Percentiles rank a stretch among this genome's conserved stretches.
phyloP scores from a whole-genome alignment of 2,113 vertebrate genomes.

The Nycticryphes semicollaris region DNA sequence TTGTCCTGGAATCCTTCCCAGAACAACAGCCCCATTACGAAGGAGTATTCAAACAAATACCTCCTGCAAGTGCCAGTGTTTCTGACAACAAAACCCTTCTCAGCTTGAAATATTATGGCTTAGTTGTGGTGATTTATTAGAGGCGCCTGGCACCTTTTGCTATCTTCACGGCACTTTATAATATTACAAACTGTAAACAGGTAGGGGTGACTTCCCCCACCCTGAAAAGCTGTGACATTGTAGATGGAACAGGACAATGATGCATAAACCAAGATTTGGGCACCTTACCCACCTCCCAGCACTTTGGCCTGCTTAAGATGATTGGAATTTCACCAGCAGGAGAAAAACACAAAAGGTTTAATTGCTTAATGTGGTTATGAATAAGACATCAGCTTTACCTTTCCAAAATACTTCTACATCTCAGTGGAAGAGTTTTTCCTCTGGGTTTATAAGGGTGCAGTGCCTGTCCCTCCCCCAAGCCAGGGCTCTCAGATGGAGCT shows the following conservation, averaged over 20 bases:
- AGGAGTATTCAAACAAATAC: conserved; percentile 67
- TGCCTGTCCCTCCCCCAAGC: neutral
- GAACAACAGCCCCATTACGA: conserved; percentile 63
- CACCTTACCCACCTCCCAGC: neutral
- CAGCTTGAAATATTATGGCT: conserved; percentile 63
- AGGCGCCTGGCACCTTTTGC: conserved; percentile 28
- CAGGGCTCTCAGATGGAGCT: neutral
- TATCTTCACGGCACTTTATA: conserved; percentile 47
- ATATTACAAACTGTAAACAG: conserved; percentile 49
- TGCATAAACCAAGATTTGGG: neutral
- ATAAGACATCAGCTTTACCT: neutral
- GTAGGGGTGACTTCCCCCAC: neutral
- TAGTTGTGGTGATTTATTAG: conserved; percentile 48
- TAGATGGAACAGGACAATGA: neutral
- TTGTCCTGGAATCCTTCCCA: conserved; percentile 70
- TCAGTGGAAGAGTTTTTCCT: neutral
- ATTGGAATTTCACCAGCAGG: neutral
- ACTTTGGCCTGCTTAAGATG: neutral
- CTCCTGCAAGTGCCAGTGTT: conserved; percentile 58
- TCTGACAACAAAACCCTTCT: conserved; percentile 61
- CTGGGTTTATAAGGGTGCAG: neutral
- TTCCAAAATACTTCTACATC: neutral
- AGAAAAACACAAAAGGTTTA: neutral
- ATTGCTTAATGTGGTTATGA: neutral
- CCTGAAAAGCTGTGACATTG: conserved; percentile 10